Percentiles rank a stretch among this genome's conserved stretches.
These are phyloP conservation scores for Holotrichia oblita DNA, from an alignment of 1,140 invertebrate genomes.

Conservation along the genomic window DNA sequence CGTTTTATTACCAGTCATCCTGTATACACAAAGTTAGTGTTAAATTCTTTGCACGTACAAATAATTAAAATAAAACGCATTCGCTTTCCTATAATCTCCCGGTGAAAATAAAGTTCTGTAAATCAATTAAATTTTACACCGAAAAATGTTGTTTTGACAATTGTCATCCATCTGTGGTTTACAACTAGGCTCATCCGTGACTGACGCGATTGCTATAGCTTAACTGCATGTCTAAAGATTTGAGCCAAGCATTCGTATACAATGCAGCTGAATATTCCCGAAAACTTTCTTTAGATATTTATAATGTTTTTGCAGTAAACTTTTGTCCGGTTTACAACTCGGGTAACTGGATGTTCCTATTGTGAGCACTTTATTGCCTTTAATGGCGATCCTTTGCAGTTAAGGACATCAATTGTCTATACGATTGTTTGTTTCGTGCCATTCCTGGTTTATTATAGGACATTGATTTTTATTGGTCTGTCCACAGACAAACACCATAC, in stretches of 20 bases:
- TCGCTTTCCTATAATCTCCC: too few species aligned
- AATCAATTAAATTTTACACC: conserved; percentile 18
- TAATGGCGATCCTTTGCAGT: neutral
- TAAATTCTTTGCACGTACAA: too few species aligned
- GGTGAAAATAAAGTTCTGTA: conserved; percentile 4
- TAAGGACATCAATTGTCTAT: conserved; percentile 25
- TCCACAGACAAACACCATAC: neutral
- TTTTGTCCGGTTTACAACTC: conserved; percentile 38
- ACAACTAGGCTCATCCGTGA: conserved; percentile 33
- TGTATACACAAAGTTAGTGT: too few species aligned
- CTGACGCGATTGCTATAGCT: conserved; percentile 22
- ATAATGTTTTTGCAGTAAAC: conserved; percentile 34
- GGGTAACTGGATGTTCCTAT: conserved; percentile 28
- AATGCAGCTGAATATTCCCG: neutral
- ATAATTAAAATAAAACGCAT: too few species aligned
- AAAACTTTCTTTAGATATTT: conserved; percentile 38
- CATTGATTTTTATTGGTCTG: conserved; percentile 36
- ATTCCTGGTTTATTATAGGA: conserved; percentile 14
- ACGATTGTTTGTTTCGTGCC: conserved; percentile 19
- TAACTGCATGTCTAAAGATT: conserved; percentile 23
- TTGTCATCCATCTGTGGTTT: conserved; percentile 23
- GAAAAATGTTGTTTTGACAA: conserved; percentile 37
- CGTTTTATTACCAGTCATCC: too few species aligned
- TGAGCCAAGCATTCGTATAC: neutral
- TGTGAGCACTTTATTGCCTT: conserved; percentile 16